Evolutionary conservation across 2,113 vertebrate species (phyloP), one percentile per base, ranked within the genome.

Genomic region (Dendropsophus ebraccatus): DNA sequence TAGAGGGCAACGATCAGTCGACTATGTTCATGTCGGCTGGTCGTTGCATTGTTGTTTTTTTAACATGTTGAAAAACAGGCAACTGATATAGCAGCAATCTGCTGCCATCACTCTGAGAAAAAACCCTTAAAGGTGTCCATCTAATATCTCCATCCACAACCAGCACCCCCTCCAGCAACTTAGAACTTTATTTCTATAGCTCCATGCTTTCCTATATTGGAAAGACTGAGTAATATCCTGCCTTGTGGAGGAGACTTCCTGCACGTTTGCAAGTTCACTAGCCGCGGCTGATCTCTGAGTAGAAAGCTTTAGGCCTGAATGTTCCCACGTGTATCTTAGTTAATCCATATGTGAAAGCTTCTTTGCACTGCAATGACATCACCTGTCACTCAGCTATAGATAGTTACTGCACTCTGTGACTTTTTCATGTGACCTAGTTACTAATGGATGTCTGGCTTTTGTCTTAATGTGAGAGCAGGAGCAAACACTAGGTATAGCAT

Each of bases 391-490:
- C 37, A 47, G 69, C 82, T 83, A 83, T 83, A 84, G 52, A 84
- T 84, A 81, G 79, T 84, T 21, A 4, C 62, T 12, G 47, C 52
- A 45, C 83, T 23, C 35, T 25, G 72, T 16, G 25, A 32, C 49
- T 76, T 50, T 77, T 76, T 32, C 17, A 4, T 35, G 25, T 84
- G 83, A 84, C 83, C 83, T 76, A 84, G 54, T 76, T 84, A 84
- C 72, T 49, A 74, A 60, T 49, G 56, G 73, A 84, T 77, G 72
- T 65, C 73, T 76, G 45, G 47, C 16, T 28, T 10, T 50, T 75
- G 70, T 50, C 82, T 74, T 58, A 23, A 76, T 47, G 35, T 25
- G 17, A 25, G 54, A 45, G 30, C 28, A 5, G 19, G 6, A 13
- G 13, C 35, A 41, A 81, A 37, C 49, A 25, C 10, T 10, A 30